Percentiles rank a stretch among this genome's conserved stretches.
phyloP scores from a whole-genome alignment of 2,888 invertebrate species.

The Drosophila formosana region DNA sequence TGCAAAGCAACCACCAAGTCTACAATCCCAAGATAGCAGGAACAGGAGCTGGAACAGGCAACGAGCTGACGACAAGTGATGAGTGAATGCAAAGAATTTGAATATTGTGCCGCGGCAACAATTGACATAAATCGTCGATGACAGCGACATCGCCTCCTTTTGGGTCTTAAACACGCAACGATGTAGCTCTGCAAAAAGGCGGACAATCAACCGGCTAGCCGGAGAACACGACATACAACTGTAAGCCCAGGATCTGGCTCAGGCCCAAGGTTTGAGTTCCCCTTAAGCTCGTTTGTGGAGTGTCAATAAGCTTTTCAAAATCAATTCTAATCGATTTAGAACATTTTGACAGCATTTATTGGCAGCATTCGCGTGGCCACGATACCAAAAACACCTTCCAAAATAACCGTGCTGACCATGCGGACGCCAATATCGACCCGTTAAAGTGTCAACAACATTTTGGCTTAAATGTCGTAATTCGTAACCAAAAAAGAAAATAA shows the following conservation, averaged over 20 bases:
- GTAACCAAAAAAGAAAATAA: constrained; percentile 8
- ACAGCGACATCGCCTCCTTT: constrained; percentile 82
- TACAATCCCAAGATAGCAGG: background rate
- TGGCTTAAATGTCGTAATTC: constrained; percentile 62
- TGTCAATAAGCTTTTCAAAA: constrained; percentile 75
- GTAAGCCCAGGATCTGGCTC: constrained; percentile 53
- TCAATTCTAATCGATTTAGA: constrained; percentile 82
- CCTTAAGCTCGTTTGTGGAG: constrained; percentile 36
- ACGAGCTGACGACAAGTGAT: constrained; percentile 72
- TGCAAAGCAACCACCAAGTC: constrained; percentile 22
- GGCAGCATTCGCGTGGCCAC: constrained; percentile 78
- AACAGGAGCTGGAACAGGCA: constrained; percentile 29
- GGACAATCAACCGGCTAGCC: constrained; percentile 58
- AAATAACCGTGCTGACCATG: constrained; percentile 28
- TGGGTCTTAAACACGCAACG: constrained; percentile 73
- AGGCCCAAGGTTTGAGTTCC: constrained; percentile 24
- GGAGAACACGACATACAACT: constrained; percentile 79
- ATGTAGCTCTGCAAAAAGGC: constrained; percentile 50
- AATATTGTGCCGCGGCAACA: constrained; percentile 81
- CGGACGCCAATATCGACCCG: constrained; percentile 22
- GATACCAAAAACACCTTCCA: constrained; percentile 69
- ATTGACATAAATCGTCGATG: constrained; percentile 84
- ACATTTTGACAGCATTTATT: constrained; percentile 81
- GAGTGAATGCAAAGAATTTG: constrained; percentile 84
- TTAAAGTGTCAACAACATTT: constrained; percentile 72